Base-by-base conservation (phyloP, 37 sponge, comb jelly and placozoan species). In the Beroe forskalii region DNA sequence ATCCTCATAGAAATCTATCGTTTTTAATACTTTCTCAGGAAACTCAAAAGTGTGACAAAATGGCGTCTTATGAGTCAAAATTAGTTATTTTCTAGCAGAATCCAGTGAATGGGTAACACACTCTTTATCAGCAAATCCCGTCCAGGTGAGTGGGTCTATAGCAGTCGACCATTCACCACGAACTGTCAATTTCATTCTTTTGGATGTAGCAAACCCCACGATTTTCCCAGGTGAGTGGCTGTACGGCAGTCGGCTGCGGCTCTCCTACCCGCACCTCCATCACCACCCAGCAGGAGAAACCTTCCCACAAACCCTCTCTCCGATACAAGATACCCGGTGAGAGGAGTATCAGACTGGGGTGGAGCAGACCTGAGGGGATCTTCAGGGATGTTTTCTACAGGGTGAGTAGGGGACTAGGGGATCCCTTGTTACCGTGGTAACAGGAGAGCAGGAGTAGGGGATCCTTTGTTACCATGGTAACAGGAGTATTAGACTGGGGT, bases 171-270 rank as follows among this genome's bases (percentile, higher is more conserved):
- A 55, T 55, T 55, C 9, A 17, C 60, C 17, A 17, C 60, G 17
- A 55, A 55, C 17, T 20, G 60, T 20, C 9, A 55, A 55, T 9
- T 55, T 9, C 17, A 55, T 55, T 55, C n/a, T n/a, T n/a, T n/a
- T n/a, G n/a, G n/a, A n/a, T n/a, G n/a, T n/a, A n/a, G n/a, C 17
- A 55, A 20, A 55, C 9, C 9, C 60, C 60, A 9, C 17, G 9
- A 20, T 55, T 17, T 28, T 3, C 66, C n/a, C 66, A 63, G 66
- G 66, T 63, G 14, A 63, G 20, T 24, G 66, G 66, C 23, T 63
- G 66, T 19, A 63, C 66, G 3, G 66, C 66, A 20, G 66, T 63
- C 28, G 66, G 66, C 28, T 63, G 66, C n/a, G 66, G 66, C 66
- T 19, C n/a, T 28, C 28, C 66, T 8, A 63, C 20, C 3, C 4